phyloP scores from a whole-genome alignment of 92 coral and sea anemone genomes.

The Epizoanthus rinbou region DNA sequence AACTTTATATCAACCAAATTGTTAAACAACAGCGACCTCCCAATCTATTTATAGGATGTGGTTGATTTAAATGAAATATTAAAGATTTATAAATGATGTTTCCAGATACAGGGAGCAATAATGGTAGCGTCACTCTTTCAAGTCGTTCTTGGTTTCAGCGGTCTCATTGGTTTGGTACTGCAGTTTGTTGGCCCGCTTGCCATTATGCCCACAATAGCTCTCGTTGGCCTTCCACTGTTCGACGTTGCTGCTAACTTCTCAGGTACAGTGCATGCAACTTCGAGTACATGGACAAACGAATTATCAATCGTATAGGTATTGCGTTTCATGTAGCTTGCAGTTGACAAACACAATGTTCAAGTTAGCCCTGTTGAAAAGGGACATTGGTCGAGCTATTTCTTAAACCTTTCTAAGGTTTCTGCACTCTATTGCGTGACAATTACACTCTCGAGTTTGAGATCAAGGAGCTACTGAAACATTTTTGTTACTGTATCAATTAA shows the following conservation, averaged over 20 bases:
- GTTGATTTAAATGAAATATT: too few relatives aligned
- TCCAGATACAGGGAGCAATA: slow-evolving; percentile 37
- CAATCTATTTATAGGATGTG: too few relatives aligned
- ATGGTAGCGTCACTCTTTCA: slow-evolving; percentile 39
- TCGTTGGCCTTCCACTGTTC: slow-evolving; percentile 33
- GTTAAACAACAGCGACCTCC: too few relatives aligned
- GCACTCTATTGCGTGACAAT: too few relatives aligned
- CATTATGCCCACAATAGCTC: slow-evolving; percentile 33
- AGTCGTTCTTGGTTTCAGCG: slow-evolving; percentile 30
- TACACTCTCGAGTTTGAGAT: too few relatives aligned
- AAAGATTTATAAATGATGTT: not conserved
- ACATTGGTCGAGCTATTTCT: too few relatives aligned
- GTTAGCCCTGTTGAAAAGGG: too few relatives aligned
- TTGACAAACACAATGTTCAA: too few relatives aligned
- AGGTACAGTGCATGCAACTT: not conserved
- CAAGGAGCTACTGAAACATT: too few relatives aligned
- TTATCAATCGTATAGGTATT: not conserved
- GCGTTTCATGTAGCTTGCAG: too few relatives aligned
- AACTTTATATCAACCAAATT: too few relatives aligned
- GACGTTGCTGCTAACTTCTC: slow-evolving; percentile 21
- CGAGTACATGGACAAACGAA: not conserved
- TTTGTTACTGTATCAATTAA: not conserved
- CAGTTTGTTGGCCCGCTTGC: slow-evolving; percentile 36
- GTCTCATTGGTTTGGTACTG: slow-evolving; percentile 27
- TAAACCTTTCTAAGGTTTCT: too few relatives aligned